Conservation (phyloP, 2,888 invertebrate species). For the Podotricha telesiphe region DNA sequence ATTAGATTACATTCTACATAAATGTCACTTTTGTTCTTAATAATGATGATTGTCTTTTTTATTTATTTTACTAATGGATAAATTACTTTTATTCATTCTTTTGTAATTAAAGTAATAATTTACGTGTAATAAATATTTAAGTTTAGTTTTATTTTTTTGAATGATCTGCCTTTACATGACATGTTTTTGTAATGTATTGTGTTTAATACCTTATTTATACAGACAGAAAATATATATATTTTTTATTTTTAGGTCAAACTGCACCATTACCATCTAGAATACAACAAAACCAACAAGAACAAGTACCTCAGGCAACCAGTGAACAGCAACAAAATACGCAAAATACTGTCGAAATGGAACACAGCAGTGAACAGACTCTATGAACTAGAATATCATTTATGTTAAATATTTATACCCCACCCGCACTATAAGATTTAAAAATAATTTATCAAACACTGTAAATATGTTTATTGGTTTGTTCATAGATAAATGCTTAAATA, state of each 20-base stretch:
- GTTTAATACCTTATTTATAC: no score
- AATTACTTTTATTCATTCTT: no score
- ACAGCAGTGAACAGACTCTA: conserved; percentile 64
- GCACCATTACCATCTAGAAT: conserved; percentile 76
- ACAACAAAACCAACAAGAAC: conserved; percentile 68
- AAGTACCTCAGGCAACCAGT: conserved; percentile 50
- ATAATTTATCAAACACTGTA: conserved; percentile 28
- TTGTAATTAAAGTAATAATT: no score
- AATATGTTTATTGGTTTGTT: conserved; percentile 15
- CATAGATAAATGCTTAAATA: not conserved
- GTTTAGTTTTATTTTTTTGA: no score
- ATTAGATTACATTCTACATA: no score
- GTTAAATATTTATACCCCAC: conserved; percentile 37
- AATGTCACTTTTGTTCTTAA: no score
- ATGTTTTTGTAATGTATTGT: no score
- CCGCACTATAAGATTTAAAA: conserved; percentile 23
- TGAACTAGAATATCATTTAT: conserved; percentile 56
- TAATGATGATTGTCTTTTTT: no score
- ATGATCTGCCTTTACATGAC: no score
- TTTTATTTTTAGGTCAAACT: conserved; percentile 69
- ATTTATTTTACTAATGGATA: no score
- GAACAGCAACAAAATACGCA: conserved; percentile 61
- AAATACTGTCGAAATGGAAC: conserved; percentile 66
- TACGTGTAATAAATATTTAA: no score
- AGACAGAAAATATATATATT: not conserved